Percentiles rank a stretch among this genome's conserved stretches.
These are phyloP conservation scores for Eugnorisma glareosa DNA, from an alignment of 2,888 invertebrate species.

Conservation along the genomic window DNA sequence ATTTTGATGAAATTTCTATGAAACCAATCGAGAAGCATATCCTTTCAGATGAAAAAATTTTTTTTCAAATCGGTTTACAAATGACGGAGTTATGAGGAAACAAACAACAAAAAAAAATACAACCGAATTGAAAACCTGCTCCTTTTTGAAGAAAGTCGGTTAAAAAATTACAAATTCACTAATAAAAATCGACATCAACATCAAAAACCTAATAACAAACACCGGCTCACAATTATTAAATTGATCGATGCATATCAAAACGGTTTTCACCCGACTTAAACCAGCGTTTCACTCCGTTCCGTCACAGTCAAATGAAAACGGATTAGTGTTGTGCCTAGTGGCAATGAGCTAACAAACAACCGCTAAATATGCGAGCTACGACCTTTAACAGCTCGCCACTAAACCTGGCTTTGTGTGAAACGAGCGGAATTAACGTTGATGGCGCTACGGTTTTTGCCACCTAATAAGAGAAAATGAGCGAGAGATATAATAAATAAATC, in stretches of 20 bases:
- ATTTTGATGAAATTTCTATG: too few species aligned
- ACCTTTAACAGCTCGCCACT: constrained; percentile 54
- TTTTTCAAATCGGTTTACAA: too few species aligned
- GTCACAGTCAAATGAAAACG: constrained; percentile 53
- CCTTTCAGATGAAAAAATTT: too few species aligned
- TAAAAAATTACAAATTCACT: too few species aligned
- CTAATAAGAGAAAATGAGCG: constrained; percentile 49
- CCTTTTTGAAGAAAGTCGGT: too few species aligned
- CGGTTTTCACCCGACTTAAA: constrained; percentile 19
- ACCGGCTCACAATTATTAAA: constrained; percentile 14
- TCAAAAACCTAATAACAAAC: neutral
- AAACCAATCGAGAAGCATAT: too few species aligned
- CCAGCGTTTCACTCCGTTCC: constrained; percentile 29
- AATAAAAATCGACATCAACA: neutral
- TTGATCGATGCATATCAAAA: constrained; percentile 34
- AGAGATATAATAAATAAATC: constrained; percentile 46
- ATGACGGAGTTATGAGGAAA: too few species aligned
- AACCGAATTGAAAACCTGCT: too few species aligned
- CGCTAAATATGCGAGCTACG: constrained; percentile 56
- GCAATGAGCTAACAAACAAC: constrained; percentile 57
- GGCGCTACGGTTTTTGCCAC: constrained; percentile 31
- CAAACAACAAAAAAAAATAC: too few species aligned
- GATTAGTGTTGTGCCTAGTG: constrained; percentile 54
- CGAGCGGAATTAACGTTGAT: constrained; percentile 51
- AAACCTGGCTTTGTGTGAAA: constrained; percentile 58